Conservation (phyloP, 2,113 vertebrate genomes). For the Panthera tigris region DNA sequence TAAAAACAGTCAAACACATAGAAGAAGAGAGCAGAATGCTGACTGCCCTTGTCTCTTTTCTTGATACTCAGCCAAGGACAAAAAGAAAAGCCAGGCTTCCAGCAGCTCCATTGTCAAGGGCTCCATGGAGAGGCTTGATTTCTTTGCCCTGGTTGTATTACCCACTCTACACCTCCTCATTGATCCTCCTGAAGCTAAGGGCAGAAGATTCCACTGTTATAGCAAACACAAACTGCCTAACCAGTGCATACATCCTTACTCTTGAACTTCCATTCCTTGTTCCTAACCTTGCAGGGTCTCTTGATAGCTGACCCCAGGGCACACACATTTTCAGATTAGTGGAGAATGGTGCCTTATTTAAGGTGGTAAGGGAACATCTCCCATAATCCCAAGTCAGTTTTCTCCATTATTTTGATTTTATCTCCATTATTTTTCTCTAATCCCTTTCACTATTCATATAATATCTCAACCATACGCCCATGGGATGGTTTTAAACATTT, state of each 20-base stretch:
- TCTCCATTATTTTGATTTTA: neutral
- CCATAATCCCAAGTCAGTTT: neutral
- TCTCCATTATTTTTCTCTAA: neutral
- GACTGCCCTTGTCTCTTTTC: neutral
- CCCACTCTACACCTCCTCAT: neutral
- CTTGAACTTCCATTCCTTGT: neutral
- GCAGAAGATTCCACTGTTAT: neutral
- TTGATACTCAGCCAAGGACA: neutral
- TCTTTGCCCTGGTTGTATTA: neutral
- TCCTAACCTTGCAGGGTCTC: neutral
- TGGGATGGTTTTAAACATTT: neutral
- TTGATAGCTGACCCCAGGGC: neutral
- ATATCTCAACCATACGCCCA: neutral
- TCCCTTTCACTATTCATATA: neutral
- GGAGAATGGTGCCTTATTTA: neutral
- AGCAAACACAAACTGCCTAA: neutral
- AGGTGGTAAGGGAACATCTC: neutral
- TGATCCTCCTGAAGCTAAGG: neutral
- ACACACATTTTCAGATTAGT: neutral
- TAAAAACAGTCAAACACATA: neutral
- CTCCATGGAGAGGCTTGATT: neutral
- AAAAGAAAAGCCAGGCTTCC: neutral
- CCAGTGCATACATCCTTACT: neutral
- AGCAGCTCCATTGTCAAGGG: neutral
- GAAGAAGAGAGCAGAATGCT: neutral